phyloP scores from a whole-genome alignment of 2,797 vertebrate genomes.

The Macropodus opercularis region DNA sequence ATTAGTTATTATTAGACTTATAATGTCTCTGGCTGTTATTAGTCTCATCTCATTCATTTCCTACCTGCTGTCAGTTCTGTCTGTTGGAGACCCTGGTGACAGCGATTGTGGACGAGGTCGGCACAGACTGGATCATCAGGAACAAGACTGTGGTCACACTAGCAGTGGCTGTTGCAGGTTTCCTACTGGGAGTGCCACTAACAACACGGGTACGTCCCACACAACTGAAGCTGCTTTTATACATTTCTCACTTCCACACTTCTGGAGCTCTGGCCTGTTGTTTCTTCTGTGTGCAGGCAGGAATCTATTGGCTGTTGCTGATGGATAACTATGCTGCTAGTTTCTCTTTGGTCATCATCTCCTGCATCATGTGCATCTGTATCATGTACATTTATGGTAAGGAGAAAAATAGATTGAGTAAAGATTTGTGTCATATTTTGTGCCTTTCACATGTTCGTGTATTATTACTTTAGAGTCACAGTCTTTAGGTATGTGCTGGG shows the following conservation, averaged over 20 bases:
- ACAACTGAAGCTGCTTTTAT: too few species aligned
- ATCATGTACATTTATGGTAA: slow-evolving; percentile 98
- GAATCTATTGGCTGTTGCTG: slow-evolving; percentile 97
- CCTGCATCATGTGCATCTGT: slow-evolving; percentile 98
- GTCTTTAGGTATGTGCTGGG: too few species aligned
- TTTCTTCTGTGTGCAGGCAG: slow-evolving; percentile 83
- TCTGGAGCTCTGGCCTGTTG: too few species aligned
- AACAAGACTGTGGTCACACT: slow-evolving; percentile 92
- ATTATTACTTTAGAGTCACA: too few species aligned
- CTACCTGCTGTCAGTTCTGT: slow-evolving; percentile 85
- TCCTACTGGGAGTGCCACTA: slow-evolving; percentile 92
- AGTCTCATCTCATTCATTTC: background rate
- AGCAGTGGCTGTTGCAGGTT: slow-evolving; percentile 89
- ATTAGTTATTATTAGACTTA: too few species aligned
- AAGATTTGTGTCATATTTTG: too few species aligned
- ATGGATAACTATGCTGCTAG: slow-evolving; percentile 99
- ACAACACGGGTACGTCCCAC: slow-evolving; percentile 87
- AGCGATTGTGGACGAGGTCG: slow-evolving; percentile 95
- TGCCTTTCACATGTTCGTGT: too few species aligned
- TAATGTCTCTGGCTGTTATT: background rate
- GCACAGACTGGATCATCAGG: slow-evolving; percentile 95
- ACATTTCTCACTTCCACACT: too few species aligned
- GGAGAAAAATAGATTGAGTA: slow-evolving; percentile 36
- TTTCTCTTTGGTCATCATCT: slow-evolving; percentile 97
- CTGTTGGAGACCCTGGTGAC: slow-evolving; percentile 96